phyloP scores from a whole-genome alignment of 2,797 vertebrate species.

The Poeciliopsis turneri region DNA sequence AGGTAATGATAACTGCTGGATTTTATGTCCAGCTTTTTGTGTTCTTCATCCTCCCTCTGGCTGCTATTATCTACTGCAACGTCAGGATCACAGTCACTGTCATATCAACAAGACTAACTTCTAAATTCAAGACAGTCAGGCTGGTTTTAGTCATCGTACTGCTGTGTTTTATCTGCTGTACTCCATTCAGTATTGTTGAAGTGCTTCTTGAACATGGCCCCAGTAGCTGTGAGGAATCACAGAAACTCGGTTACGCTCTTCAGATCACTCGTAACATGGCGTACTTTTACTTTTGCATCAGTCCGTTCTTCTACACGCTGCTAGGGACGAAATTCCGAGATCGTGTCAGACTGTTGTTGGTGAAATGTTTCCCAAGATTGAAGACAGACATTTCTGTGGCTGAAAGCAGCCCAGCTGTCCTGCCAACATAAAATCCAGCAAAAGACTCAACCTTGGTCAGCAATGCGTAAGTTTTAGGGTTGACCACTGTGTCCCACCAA shows the following conservation, averaged over 20 bases:
- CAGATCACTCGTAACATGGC: conserved; percentile 73
- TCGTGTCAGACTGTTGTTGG: conserved; percentile 67
- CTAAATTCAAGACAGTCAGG: conserved; percentile 78
- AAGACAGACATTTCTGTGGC: conserved; percentile 43
- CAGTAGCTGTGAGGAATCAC: accelerated
- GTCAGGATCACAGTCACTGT: conserved; percentile 74
- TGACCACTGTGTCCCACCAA: not conserved
- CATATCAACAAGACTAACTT: conserved; percentile 62
- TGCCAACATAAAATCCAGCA: conserved; percentile 42
- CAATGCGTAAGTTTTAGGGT: not conserved
- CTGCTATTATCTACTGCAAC: conserved; percentile 79
- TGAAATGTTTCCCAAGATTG: conserved; percentile 54
- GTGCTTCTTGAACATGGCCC: conserved; percentile 30
- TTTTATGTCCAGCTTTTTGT: conserved; percentile 75
- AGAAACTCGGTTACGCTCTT: conserved; percentile 23
- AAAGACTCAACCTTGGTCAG: not conserved
- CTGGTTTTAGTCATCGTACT: conserved; percentile 80
- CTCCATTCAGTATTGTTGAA: conserved; percentile 74
- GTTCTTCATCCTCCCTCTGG: conserved; percentile 81
- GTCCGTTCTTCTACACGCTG: conserved; percentile 84
- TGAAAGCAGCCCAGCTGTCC: conserved; percentile 23
- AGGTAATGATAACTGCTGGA: conserved; percentile 7
- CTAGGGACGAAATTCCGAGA: conserved; percentile 82
- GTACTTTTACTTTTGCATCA: conserved; percentile 82
- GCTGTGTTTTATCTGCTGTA: conserved; percentile 82